Base-by-base conservation (phyloP, 1,140 invertebrate species). In the Tribolium madens region DNA sequence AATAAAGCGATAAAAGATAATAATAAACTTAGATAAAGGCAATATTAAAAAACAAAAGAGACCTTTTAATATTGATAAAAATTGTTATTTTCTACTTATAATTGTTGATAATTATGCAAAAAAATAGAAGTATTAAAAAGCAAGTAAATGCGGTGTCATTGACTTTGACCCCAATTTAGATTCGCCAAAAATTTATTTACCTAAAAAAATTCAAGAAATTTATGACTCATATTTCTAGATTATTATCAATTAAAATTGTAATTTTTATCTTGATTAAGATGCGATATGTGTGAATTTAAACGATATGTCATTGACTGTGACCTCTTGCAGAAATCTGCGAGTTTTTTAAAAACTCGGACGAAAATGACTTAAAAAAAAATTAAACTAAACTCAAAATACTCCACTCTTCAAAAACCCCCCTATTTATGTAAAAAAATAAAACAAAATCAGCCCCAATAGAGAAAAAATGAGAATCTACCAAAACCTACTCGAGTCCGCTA, bases 241-340 rank as follows among this genome's bases (percentile, higher is more conserved):
- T 26, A 26, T 26, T 26, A 26, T 26, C 21, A 26, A 26, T 26
- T 26, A 26, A 26, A 26, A 26, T 26, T 42, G 6, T 9, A 3
- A n/a, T n/a, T 42, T 42, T 42, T 10, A 10, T 42, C 7, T n/a
- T 42, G 7, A 10, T 9, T 42, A 9, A 7, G 7, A 10, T 26
- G n/a, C 36, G 9, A 42, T 42, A 10, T 42, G 36, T 12, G 17
- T 14, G 12, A 33, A 14, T 31, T 13, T 33, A 18, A 64, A 12
- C 15, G 2, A 18, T 36, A 42, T 64, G 57, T 36, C 57, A 64
- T 64, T 64, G 57, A 18, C 6, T n/a, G 13, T 64, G 57, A 64
- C 57, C 57, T 64, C 7, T 64, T 12, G 26, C 3, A 18, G 2
- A 33, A 33, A 31, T 36, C 1, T 10, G 57, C 26, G 10, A 33